Evolutionary conservation across 1,140 invertebrate genomes (phyloP).

Genomic region (Xylocopa sonorina): DNA sequence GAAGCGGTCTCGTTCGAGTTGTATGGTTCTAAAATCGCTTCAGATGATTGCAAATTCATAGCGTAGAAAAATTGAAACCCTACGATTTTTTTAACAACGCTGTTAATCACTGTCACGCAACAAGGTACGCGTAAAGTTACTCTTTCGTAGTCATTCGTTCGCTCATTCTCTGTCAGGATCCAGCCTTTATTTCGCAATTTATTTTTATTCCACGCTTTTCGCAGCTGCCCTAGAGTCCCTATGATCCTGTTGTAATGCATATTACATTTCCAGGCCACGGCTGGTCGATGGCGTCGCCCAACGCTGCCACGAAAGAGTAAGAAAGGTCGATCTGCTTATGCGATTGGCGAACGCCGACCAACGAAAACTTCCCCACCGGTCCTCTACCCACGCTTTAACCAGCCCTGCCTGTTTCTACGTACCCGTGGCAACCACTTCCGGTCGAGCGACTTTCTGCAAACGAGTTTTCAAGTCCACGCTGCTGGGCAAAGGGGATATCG

Average conservation of each 20-base stretch:
- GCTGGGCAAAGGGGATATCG: conserved; percentile 45
- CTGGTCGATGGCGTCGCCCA: conserved; percentile 15
- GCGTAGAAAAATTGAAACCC: too few species aligned
- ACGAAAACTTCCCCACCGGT: conserved; percentile 37
- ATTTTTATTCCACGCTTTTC: conserved; percentile 41
- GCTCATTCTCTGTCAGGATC: conserved; percentile 14
- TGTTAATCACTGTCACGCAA: too few species aligned
- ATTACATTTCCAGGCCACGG: conserved; percentile 49
- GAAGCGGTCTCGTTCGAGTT: too few species aligned
- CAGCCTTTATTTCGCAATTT: conserved; percentile 62
- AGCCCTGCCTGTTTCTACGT: conserved; percentile 33
- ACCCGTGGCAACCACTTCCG: conserved; percentile 54
- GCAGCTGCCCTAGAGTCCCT: neutral
- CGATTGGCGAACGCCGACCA: conserved; percentile 33
- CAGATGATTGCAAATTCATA: too few species aligned
- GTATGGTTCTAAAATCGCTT: too few species aligned
- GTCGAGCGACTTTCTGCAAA: conserved; percentile 56
- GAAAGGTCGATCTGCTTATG: conserved; percentile 41
- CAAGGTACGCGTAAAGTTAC: neutral
- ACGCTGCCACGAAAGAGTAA: conserved; percentile 6
- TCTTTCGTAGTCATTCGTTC: conserved; percentile 1
- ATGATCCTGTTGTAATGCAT: conserved; percentile 39
- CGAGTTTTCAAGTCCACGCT: conserved; percentile 60
- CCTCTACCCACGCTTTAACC: conserved; percentile 51
- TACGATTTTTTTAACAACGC: too few species aligned